phyloP scores from a whole-genome alignment of 2,113 vertebrate species.

The Tupaia tana region DNA sequence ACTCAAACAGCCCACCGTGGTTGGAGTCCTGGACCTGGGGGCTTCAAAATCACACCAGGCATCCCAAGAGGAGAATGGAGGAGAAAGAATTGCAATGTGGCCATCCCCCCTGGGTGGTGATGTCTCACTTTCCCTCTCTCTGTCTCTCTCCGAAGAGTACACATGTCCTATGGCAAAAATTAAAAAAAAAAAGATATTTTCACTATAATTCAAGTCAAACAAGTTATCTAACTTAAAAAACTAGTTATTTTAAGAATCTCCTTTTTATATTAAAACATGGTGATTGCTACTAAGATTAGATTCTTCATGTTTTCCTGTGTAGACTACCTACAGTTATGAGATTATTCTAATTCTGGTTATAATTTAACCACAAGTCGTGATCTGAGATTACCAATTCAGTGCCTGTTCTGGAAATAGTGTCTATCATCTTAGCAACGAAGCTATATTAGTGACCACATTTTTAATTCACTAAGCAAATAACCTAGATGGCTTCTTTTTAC shows the following conservation, averaged over 20 bases:
- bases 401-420: neutral
- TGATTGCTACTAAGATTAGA: neutral
- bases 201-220: neutral
- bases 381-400: neutral
- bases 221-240: neutral
- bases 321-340: neutral
- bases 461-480: neutral
- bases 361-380: neutral
- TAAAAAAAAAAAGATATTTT: neutral
- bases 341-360: neutral
- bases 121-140: too few relatives aligned
- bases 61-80: too few relatives aligned
- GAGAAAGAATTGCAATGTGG: too few relatives aligned
- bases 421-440: neutral
- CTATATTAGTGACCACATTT: neutral
- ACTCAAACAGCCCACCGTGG: too few relatives aligned
- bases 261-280: neutral
- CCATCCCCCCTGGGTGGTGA: too few relatives aligned
- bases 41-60: too few relatives aligned
- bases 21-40: too few relatives aligned
- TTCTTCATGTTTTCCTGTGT: neutral
- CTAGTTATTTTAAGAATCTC: neutral
- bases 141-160: too few relatives aligned
- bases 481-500: neutral
- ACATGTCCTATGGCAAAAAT: too few relatives aligned